Evolutionary conservation across 2,797 vertebrate genomes (phyloP), one percentile per base, ranked within the genome.

Genomic region (Channallabes apus): DNA sequence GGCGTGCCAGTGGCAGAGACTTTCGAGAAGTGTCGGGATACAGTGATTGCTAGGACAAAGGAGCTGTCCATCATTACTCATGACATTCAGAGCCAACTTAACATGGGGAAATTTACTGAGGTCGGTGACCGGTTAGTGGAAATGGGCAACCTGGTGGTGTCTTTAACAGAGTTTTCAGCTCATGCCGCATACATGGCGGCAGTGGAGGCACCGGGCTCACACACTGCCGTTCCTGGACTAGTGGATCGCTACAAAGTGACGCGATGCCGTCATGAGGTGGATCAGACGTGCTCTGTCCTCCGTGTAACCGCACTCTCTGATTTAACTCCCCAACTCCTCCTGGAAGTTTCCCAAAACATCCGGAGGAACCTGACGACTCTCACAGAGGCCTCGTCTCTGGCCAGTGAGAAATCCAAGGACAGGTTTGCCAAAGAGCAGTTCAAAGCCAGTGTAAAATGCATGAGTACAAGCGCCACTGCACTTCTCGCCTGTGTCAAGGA

Each of bases 161-260:
- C 98, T 3, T 90, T 99, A 91, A 98, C 97, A 0, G 98, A 99
- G 87, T 98, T 96, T 89, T 99, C 98, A 0, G 97, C 98, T 15
- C 98, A 99, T 0, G 98, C 98, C 0, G 97, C 98, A 1, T 99
- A 99, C 92, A 91, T 99, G 90, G 98, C 97, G 0, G 98, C 97
- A 0, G 96, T 97, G 92, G 98, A 98, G 93, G 96, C 94, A 35
- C 93, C 96, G 0, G 96, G 97, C 1, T 96, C 97, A 0, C 97
- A 97, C 90, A 94, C 96, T 0, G 97, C 97, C 0, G 92, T 95
- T 83, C 94, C 97, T 0, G 98, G 98, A 29, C 91, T 99, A 91
- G 98, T 99, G 94, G 98, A 99, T 94, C 97, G 98, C 88, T 99
- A 99, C 93, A 98, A 98, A 80, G 97, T 99, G 92, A 98, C 98